Conservation (phyloP, 2,888 invertebrate species). For the Drosophila imparisetae region DNA sequence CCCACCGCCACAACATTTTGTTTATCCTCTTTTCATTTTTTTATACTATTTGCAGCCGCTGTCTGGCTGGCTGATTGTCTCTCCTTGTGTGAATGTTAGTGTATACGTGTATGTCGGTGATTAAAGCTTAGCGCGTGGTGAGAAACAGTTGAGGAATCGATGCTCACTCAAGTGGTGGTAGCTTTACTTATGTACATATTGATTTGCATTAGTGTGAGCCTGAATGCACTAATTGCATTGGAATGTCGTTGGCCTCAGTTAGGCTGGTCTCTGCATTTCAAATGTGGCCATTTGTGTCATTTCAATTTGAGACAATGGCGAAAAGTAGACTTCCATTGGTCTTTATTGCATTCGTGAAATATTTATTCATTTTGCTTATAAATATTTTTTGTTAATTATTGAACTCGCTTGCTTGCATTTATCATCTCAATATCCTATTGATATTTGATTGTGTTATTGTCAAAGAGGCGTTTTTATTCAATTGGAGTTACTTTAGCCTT, state of each 20-base stretch:
- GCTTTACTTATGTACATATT: constrained; percentile 39
- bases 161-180: constrained; percentile 61
- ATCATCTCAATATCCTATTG: not conserved
- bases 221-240: constrained; percentile 57
- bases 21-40: constrained; percentile 43
- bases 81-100: constrained; percentile 2
- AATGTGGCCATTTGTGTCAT: constrained; percentile 66
- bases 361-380: not conserved
- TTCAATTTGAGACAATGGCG: constrained; percentile 48
- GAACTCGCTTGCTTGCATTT: not conserved
- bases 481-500: constrained; percentile 42
- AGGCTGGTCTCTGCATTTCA: constrained; percentile 28
- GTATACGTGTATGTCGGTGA: constrained; percentile 44
- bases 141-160: constrained; percentile 55
- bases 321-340: not conserved
- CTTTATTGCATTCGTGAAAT: not conserved
- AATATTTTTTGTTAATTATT: not conserved
- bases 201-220: constrained; percentile 10
- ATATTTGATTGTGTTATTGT: constrained; percentile 8
- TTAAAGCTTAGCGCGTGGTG: constrained; percentile 73
- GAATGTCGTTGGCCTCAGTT: constrained; percentile 46
- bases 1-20: constrained; percentile 43
- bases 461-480: constrained; percentile 44
- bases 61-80: constrained; percentile 36
- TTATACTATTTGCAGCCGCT: constrained; percentile 44